Evolutionary conservation across 2,888 invertebrate species (phyloP), one percentile per base, ranked within the genome.

Genomic region (Arrhopalites spinosus): DNA sequence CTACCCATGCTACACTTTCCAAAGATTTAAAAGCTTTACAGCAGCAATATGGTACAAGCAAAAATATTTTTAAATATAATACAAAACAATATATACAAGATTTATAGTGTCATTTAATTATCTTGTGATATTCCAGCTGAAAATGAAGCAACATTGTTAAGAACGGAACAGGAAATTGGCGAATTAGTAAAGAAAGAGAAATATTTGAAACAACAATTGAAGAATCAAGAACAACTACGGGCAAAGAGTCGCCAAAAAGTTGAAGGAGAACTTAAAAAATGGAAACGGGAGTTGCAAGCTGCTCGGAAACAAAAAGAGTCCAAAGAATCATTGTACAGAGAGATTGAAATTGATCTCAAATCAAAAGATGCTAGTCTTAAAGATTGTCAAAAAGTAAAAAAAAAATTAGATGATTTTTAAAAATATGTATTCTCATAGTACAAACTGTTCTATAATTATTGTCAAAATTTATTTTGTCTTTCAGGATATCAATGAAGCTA

Each of bases 231-330:
- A 30, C 78, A 79, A 56, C 78, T 85, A 53, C 84, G 85, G 50
- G 83, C 80, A 2, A 84, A 85, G 43, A 84, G 85, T 76, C 85
- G 85, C 0, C 88, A 88, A 79, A 91, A 92, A 75, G 86, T 95
- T 25, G 91, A 93, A 84, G 86, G 86, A 17, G 93, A 94, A 85
- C 88, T 95, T 77, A 90, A 91, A 75, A 93, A 96, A 81, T 88
- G 91, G 30, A 94, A 95, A 81, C 89, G 90, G 64, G 91, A 90
- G 81, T 84, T 91, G 8, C 90, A 92, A 84, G 87, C 88, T 61
- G 92, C 92, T 0, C 90, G 91, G 83, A 86, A 87, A 11, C 89
- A 90, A 77, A 87, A 94, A 85, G 89, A 91, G 75, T 86, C 86
- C 20, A 88, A 73, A 45, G 36, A 77, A 8, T 29, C 56, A 8